These are phyloP conservation scores for Vanessa cardui DNA, from an alignment of 2,888 invertebrate species.

Conservation along the genomic window DNA sequence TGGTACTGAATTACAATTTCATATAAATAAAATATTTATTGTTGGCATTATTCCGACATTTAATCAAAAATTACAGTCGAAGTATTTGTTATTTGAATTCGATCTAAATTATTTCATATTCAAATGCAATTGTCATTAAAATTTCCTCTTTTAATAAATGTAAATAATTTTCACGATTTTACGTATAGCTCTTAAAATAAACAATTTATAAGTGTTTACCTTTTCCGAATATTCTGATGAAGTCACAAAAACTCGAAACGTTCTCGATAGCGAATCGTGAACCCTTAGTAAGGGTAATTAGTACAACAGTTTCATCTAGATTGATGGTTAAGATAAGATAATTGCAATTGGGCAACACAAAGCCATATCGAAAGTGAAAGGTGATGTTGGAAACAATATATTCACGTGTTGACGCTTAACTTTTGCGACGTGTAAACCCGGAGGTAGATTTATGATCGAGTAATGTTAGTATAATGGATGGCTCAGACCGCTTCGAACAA, in stretches of 20 bases:
- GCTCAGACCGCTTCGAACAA: not conserved
- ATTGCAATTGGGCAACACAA: constrained; percentile 58
- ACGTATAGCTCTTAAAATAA: no score
- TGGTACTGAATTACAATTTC: no score
- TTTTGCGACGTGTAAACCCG: constrained; percentile 9
- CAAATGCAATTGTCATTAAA: no score
- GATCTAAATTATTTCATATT: no score
- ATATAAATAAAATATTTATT: no score
- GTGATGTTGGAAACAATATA: constrained; percentile 51
- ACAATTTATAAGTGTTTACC: no score
- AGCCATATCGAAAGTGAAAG: constrained; percentile 63
- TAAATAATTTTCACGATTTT: no score
- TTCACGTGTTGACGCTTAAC: constrained; percentile 14
- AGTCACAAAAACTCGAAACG: not conserved
- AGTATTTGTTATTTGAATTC: no score
- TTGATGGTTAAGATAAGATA: constrained; percentile 66
- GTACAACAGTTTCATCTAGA: constrained; percentile 51
- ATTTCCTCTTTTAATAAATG: no score
- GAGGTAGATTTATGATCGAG: constrained; percentile 8
- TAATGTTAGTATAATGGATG: not conserved
- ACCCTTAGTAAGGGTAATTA: constrained; percentile 39
- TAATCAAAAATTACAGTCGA: no score
- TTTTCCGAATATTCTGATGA: no score
- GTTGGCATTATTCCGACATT: no score
- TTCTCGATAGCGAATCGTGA: constrained; percentile 3